Evolutionary conservation across 2,113 vertebrate genomes (phyloP).

Genomic region (Phocoena phocoena): DNA sequence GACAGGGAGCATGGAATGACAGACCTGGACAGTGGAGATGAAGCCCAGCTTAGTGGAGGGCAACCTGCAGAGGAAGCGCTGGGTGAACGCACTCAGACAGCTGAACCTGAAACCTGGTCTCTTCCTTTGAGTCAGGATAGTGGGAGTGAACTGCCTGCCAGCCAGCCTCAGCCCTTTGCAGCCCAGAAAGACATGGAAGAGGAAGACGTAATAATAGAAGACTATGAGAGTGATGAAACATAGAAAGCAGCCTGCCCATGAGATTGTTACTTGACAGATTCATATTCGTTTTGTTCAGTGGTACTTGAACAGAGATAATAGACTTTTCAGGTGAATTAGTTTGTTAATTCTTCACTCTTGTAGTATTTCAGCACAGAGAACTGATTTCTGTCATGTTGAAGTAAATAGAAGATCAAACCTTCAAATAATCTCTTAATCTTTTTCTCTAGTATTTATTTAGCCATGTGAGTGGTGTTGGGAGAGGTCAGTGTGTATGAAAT

Average conservation of each 20-base stretch:
- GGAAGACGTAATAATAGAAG: constrained; percentile 90
- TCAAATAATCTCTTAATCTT: constrained; percentile 58
- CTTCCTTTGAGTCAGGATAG: constrained; percentile 81
- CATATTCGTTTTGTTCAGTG: background rate
- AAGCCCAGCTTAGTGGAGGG: constrained; percentile 50
- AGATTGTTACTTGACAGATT: background rate
- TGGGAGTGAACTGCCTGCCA: constrained; percentile 85
- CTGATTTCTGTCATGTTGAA: background rate
- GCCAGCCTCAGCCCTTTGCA: constrained; percentile 89
- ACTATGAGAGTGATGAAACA: constrained; percentile 89
- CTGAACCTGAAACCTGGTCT: background rate
- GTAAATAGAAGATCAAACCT: background rate
- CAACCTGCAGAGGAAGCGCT: background rate
- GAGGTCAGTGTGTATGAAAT: background rate
- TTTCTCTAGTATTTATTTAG: constrained; percentile 73
- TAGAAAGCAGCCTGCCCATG: background rate
- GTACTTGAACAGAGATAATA: background rate
- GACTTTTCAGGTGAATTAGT: background rate
- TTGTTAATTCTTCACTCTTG: background rate
- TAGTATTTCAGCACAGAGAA: background rate
- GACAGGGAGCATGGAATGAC: constrained; percentile 89
- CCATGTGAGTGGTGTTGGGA: constrained; percentile 30
- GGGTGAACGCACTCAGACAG: background rate
- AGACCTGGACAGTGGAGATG: constrained; percentile 80
- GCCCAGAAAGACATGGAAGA: constrained; percentile 85